Percentiles rank a stretch among this genome's conserved stretches.
Evolutionary conservation across 2,113 vertebrate genomes (phyloP).

Genomic region (Lophochroa leadbeateri): DNA sequence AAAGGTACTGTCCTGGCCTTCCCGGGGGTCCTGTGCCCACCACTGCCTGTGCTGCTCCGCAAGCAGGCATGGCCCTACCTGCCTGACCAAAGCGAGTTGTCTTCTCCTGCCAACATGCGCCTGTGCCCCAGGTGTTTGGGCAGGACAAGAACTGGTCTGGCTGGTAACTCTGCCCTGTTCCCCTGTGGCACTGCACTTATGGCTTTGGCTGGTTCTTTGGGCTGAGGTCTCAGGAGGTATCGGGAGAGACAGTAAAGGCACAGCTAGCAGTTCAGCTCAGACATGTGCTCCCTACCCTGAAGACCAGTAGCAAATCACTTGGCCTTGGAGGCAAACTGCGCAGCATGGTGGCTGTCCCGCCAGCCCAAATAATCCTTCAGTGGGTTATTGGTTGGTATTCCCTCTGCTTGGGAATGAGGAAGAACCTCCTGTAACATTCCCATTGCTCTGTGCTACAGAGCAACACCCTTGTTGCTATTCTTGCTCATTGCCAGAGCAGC

Average conservation of each 20-base stretch:
- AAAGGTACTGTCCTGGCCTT: not conserved
- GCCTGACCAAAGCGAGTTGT: not conserved
- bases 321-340: not conserved
- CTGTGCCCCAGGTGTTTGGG: not conserved
- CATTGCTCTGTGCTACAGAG: not conserved
- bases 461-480: not conserved
- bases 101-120: not conserved
- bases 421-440: rapidly evolving
- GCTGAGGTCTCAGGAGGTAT: not conserved
- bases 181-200: not conserved
- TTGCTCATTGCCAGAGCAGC: not conserved
- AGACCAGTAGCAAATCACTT: not conserved
- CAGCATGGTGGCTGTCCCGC: not conserved
- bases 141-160: not conserved
- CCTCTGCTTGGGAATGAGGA: not conserved
- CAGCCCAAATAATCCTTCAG: not conserved
- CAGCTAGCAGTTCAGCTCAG: not conserved
- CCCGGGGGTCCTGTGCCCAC: not conserved
- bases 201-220: not conserved
- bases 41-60: not conserved
- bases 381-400: not conserved
- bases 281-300: rapidly evolving
- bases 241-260: not conserved
- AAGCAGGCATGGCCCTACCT: not conserved
- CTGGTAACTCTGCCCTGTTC: not conserved